Conservation (phyloP, 1,140 invertebrate genomes). For the Meloidogyne hapla region DNA sequence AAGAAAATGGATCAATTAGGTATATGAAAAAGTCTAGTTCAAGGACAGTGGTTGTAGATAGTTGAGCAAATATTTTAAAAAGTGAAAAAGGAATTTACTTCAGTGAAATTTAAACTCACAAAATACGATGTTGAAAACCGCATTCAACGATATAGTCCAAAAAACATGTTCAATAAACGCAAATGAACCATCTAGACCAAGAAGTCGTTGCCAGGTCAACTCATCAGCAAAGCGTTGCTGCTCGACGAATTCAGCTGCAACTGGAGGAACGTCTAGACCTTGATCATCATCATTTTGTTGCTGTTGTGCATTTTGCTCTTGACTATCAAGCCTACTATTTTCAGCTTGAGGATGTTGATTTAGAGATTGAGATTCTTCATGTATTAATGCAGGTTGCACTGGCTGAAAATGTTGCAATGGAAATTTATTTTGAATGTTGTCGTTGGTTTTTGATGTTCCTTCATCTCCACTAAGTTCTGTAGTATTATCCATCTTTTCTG, state of each 20-base stretch:
- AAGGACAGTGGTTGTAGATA: no score
- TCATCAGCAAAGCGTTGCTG: constrained; percentile 81
- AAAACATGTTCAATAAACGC: constrained; percentile 95
- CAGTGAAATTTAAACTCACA: constrained; percentile 58
- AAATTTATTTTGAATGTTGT: not conserved
- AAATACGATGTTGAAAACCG: constrained; percentile 84
- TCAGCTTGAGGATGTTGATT: constrained; percentile 33
- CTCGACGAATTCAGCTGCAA: constrained; percentile 16
- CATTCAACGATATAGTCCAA: constrained; percentile 96
- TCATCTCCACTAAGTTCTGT: not conserved
- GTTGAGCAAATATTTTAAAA: no score
- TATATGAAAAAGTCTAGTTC: no score
- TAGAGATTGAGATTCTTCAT: constrained; percentile 2
- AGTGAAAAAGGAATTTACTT: no score
- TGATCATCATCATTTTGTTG: constrained; percentile 65
- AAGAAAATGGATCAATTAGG: no score
- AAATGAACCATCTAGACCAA: constrained; percentile 92
- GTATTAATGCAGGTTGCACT: not conserved
- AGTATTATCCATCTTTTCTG: not conserved
- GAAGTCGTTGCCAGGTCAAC: constrained; percentile 90
- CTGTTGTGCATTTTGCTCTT: constrained; percentile 19
- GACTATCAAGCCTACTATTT: not conserved
- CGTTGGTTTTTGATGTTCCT: not conserved
- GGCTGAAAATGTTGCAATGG: constrained; percentile 23
- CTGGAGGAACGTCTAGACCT: constrained; percentile 76